phyloP scores from a whole-genome alignment of 1,140 invertebrate species.

The Musca domestica region DNA sequence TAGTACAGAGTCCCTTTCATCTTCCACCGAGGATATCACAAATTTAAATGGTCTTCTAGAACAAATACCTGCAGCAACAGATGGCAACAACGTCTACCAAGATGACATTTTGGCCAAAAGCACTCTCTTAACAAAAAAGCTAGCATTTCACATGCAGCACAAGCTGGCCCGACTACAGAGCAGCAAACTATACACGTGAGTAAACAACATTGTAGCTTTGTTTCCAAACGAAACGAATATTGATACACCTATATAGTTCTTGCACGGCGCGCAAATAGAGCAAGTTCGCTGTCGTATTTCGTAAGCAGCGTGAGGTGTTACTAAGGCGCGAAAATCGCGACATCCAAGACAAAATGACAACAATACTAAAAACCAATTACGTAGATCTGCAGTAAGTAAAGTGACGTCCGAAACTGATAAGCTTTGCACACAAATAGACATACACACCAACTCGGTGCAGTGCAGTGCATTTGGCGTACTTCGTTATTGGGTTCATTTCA shows the following conservation, averaged over 20 bases:
- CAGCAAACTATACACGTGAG: slow-evolving; percentile 46
- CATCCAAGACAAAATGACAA: too few relatives aligned
- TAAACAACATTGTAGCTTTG: not conserved
- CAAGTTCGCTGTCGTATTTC: too few relatives aligned
- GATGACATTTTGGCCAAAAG: slow-evolving; percentile 38
- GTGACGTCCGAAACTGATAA: too few relatives aligned
- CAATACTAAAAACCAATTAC: too few relatives aligned
- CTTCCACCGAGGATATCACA: not conserved
- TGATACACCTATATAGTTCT: too few relatives aligned
- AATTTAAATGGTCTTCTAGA: slow-evolving; percentile 2
- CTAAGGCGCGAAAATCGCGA: too few relatives aligned
- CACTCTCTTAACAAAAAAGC: slow-evolving; percentile 45
- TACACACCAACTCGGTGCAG: too few relatives aligned
- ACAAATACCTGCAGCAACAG: not conserved
- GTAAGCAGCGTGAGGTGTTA: too few relatives aligned
- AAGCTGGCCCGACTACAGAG: slow-evolving; percentile 39
- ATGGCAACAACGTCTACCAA: not conserved
- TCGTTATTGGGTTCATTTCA: too few relatives aligned
- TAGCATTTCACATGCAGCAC: slow-evolving; percentile 38
- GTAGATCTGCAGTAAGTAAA: too few relatives aligned
- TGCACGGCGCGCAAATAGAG: too few relatives aligned
- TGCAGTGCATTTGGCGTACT: too few relatives aligned
- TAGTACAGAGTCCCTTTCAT: not conserved
- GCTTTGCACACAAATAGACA: not conserved
- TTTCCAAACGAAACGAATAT: not conserved